Evolutionary conservation across 2,113 vertebrate species (phyloP).

Genomic region (Triplophysa siluroides): DNA sequence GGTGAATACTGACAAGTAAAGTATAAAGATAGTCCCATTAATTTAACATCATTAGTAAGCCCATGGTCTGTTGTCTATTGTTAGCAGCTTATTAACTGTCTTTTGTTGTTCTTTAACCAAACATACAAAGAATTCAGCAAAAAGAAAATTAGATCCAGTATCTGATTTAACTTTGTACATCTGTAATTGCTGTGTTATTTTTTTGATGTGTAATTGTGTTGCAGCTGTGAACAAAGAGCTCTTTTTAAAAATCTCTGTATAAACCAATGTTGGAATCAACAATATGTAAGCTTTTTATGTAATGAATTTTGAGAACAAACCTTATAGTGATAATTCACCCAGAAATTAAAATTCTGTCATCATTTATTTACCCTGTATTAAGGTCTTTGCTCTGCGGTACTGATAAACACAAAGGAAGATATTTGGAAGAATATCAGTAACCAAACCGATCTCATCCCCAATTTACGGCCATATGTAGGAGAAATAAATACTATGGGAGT

Average conservation of each 20-base stretch:
- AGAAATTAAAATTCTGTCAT: background rate
- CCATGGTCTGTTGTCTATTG: slow-evolving; percentile 18
- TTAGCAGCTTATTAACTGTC: slow-evolving; percentile 18
- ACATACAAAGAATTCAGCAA: background rate
- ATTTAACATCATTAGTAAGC: slow-evolving; percentile 31
- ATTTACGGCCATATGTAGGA: too few species aligned
- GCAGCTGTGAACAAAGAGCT: background rate
- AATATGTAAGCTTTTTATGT: too few species aligned
- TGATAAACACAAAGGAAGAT: too few species aligned
- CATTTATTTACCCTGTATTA: too few species aligned
- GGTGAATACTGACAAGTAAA: slow-evolving; percentile 43
- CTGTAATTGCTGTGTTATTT: slow-evolving; percentile 3
- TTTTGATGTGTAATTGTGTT: background rate
- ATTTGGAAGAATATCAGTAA: too few species aligned
- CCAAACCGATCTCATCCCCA: too few species aligned
- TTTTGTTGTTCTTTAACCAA: background rate
- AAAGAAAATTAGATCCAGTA: slow-evolving; percentile 7
- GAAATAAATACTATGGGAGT: too few species aligned
- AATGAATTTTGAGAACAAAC: background rate
- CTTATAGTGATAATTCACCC: background rate
- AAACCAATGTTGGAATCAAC: background rate
- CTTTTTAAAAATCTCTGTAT: background rate
- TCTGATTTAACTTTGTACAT: slow-evolving; percentile 1
- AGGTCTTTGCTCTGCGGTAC: too few species aligned
- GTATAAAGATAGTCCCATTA: slow-evolving; percentile 31